Percentiles rank a stretch among this genome's conserved stretches.
Conservation (phyloP, 1,140 invertebrate genomes). For the Apis laboriosa region DNA sequence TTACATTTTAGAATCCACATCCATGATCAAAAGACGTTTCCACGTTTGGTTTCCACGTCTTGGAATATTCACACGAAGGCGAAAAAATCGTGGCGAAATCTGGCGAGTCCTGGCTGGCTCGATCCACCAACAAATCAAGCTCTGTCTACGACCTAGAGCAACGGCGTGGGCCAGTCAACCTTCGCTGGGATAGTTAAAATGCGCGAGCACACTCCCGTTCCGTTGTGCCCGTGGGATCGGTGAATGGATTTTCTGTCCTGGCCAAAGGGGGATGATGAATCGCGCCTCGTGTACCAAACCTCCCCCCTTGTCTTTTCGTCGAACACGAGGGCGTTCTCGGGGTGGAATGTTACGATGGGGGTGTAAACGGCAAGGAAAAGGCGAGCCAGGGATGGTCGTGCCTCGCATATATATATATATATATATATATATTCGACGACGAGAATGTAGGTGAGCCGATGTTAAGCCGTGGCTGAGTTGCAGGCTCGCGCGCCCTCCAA, state of each 20-base stretch:
- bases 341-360: background rate
- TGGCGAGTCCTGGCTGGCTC: too few relatives aligned
- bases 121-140: background rate
- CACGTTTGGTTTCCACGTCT: too few relatives aligned
- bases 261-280: conserved; percentile 61
- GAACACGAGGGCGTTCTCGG: conserved; percentile 9
- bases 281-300: conserved; percentile 35
- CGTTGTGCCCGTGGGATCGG: conserved; percentile 32
- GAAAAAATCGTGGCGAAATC: too few relatives aligned
- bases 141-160: conserved; percentile 45
- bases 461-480: conserved; percentile 75
- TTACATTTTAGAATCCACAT: too few relatives aligned
- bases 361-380: conserved; percentile 26
- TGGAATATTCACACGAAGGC: background rate
- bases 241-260: conserved; percentile 57
- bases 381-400: conserved; percentile 47
- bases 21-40: too few relatives aligned
- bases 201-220: conserved; percentile 60
- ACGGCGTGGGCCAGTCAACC: conserved; percentile 12
- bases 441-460: conserved; percentile 69
- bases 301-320: conserved; percentile 52
- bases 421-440: background rate
- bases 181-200: conserved; percentile 57
- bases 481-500: conserved; percentile 70
- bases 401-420: background rate